Conservation (phyloP, 2,888 invertebrate species). For the Erebia ligea region DNA sequence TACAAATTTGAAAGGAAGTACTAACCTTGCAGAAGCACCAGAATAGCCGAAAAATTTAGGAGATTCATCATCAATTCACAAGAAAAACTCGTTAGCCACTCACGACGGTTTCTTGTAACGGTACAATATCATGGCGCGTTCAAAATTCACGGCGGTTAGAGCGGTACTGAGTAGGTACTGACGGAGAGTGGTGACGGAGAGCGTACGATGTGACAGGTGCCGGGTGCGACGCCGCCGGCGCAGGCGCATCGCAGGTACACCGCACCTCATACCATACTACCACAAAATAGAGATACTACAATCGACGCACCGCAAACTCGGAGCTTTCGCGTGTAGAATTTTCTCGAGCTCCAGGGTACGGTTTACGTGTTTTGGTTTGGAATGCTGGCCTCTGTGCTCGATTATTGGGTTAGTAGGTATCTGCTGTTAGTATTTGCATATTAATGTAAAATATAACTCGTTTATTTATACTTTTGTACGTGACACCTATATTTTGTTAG, state of each 20-base stretch:
- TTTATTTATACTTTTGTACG: neutral
- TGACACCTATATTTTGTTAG: no score
- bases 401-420: conserved; percentile 43
- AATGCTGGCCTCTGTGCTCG: conserved; percentile 37
- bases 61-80: conserved; percentile 71
- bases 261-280: conserved; percentile 44
- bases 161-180: conserved; percentile 49
- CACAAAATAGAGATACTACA: no score
- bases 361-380: conserved; percentile 45
- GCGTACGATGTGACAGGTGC: conserved; percentile 37
- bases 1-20: neutral
- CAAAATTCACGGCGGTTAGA: conserved; percentile 52
- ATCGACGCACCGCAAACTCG: conserved; percentile 17
- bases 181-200: conserved; percentile 24
- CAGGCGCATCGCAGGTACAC: conserved; percentile 37
- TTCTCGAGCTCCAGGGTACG: conserved; percentile 58
- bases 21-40: conserved; percentile 61
- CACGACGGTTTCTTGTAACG: conserved; percentile 56
- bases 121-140: conserved; percentile 62
- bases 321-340: conserved; percentile 72
- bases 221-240: conserved; percentile 53
- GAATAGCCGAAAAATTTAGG: conserved; percentile 55
- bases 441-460: conserved; percentile 21
- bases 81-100: conserved; percentile 58
- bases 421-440: conserved; percentile 35